These are phyloP conservation scores for Luperina testacea DNA, from an alignment of 2,888 invertebrate species.

Conservation along the genomic window DNA sequence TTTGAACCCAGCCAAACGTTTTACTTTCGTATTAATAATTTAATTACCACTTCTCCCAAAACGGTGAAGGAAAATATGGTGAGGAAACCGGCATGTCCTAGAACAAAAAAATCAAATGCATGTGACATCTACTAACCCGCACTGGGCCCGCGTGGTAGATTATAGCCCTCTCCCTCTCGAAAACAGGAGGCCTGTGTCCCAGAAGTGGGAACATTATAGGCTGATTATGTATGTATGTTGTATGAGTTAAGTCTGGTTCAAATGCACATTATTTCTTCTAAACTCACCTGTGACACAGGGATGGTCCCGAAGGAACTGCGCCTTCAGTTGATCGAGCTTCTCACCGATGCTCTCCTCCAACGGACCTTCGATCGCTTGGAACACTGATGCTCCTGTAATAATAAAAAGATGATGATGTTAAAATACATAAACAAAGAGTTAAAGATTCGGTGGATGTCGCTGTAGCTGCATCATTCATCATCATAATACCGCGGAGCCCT, in stretches of 20 bases:
- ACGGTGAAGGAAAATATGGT: too few relatives aligned
- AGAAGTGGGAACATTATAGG: background rate
- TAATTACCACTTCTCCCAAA: too few relatives aligned
- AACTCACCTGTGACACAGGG: slow-evolving; percentile 92
- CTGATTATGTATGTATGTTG: background rate
- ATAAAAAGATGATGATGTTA: background rate
- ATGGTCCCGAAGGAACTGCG: slow-evolving; percentile 91
- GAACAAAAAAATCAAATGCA: background rate
- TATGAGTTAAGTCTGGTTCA: background rate
- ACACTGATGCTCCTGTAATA: slow-evolving; percentile 92
- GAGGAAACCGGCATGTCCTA: background rate
- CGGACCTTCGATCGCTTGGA: slow-evolving; percentile 94
- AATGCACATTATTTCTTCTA: background rate
- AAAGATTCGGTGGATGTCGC: background rate
- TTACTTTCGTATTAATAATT: too few relatives aligned
- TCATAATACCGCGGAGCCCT: too few relatives aligned
- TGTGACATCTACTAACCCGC: background rate
- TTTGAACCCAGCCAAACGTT: too few relatives aligned
- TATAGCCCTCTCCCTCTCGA: background rate
- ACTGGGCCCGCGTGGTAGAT: too few relatives aligned
- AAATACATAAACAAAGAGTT: background rate
- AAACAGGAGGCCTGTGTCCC: background rate
- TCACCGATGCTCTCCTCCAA: slow-evolving; percentile 91
- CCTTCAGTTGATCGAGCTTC: slow-evolving; percentile 89
- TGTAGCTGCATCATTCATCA: background rate